Percentiles rank a stretch among this genome's conserved stretches.
These are phyloP conservation scores for Macrophya alboannulata DNA, from an alignment of 2,888 invertebrate species.

Conservation along the genomic window DNA sequence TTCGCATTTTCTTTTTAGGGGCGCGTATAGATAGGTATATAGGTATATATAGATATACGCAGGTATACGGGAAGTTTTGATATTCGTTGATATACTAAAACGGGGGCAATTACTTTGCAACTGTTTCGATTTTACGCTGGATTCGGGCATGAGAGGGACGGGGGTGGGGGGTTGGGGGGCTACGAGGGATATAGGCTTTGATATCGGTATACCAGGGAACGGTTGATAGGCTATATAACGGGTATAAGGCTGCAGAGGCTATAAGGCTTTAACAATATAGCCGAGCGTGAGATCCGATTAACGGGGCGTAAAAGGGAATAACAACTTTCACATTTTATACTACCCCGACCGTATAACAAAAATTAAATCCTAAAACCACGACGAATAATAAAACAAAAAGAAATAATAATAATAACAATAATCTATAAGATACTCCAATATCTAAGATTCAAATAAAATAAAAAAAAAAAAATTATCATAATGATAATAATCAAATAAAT, in stretches of 20 bases:
- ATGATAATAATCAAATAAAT: too few relatives aligned
- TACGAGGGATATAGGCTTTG: constrained; percentile 15
- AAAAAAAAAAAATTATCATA: too few relatives aligned
- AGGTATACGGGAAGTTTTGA: constrained; percentile 28
- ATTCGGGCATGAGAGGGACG: background rate
- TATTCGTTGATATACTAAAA: constrained; percentile 43
- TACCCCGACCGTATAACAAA: background rate
- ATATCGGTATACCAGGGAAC: constrained; percentile 39
- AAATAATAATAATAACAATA: background rate
- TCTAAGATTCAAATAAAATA: background rate
- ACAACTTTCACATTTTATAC: constrained; percentile 53
- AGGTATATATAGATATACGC: background rate
- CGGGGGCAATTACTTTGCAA: constrained; percentile 52
- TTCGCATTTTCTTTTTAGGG: background rate
- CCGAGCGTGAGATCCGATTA: constrained; percentile 54
- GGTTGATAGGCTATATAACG: constrained; percentile 50
- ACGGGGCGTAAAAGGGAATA: constrained; percentile 53
- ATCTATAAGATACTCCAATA: background rate
- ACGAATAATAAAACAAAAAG: background rate
- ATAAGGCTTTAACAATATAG: constrained; percentile 54
- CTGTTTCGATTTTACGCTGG: constrained; percentile 46
- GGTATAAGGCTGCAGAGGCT: constrained; percentile 25
- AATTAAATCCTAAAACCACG: background rate
- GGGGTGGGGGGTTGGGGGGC: too few relatives aligned
- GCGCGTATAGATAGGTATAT: background rate